phyloP scores from a whole-genome alignment of 2,888 invertebrate genomes.

The Busseola fusca region DNA sequence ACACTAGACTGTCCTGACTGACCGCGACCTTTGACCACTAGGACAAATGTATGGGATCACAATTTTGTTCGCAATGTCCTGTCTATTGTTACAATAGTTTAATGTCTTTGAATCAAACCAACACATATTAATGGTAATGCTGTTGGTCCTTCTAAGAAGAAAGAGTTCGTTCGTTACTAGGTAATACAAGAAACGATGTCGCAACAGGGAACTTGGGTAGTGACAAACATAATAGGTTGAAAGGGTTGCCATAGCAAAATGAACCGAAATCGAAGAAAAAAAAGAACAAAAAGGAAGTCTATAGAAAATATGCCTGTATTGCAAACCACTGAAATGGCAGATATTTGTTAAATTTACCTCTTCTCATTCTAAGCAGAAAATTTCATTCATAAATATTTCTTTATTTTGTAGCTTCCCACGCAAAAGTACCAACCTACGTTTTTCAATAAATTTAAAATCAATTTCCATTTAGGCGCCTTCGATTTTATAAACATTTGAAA shows the following conservation, averaged over 20 bases:
- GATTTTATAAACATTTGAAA: slow-evolving; percentile 17
- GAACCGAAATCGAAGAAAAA: not conserved
- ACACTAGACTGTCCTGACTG: too few species aligned
- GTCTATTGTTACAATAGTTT: too few species aligned
- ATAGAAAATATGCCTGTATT: not conserved
- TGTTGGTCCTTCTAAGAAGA: not conserved
- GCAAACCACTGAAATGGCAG: not conserved
- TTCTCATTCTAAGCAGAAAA: not conserved
- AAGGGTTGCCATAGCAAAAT: not conserved
- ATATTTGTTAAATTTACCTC: not conserved
- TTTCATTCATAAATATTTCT: not conserved
- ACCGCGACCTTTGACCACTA: too few species aligned
- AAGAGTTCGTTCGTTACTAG: not conserved
- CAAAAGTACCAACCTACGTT: slow-evolving; percentile 9
- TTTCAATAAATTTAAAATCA: slow-evolving; percentile 13
- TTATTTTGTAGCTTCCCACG: not conserved
- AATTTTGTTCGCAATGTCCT: too few species aligned
- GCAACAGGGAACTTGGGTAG: not conserved
- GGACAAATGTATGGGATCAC: too few species aligned
- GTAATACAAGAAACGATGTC: not conserved
- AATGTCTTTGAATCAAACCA: slow-evolving; percentile 13
- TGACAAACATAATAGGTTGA: not conserved
- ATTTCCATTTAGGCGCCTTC: slow-evolving; percentile 16
- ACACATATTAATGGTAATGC: not conserved
- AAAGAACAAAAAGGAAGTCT: not conserved